phyloP scores from a whole-genome alignment of 2,797 vertebrate species.

The Lemur catta region DNA sequence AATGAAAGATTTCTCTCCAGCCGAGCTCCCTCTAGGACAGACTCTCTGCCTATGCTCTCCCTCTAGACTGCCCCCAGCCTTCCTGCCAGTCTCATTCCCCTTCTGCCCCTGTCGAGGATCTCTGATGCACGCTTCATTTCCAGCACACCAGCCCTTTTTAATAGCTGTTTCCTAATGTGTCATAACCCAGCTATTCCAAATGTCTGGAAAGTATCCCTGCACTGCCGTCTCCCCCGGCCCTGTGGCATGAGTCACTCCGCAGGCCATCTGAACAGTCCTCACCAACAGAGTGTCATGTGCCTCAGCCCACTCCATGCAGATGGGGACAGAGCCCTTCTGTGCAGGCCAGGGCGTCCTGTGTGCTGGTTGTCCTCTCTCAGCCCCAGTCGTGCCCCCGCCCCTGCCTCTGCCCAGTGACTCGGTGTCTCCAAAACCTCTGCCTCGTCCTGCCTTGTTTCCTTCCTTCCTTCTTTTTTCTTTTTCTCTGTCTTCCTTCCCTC shows the following conservation, averaged over 20 bases:
- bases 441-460: background rate
- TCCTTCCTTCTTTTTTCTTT: too few species aligned
- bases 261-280: conserved; percentile 33
- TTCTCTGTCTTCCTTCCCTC: too few species aligned
- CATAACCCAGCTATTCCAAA: background rate
- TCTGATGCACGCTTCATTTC: background rate
- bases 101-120: background rate
- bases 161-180: background rate
- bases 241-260: background rate
- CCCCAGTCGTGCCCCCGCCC: background rate
- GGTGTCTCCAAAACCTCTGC: background rate
- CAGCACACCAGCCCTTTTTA: background rate
- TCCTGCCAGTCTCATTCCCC: too few species aligned
- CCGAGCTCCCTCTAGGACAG: background rate
- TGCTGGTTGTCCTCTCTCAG: background rate
- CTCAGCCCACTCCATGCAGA: background rate
- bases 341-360: conserved; percentile 60
- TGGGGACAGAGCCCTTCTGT: conserved; percentile 67
- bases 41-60: background rate
- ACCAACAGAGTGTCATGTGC: conserved; percentile 59
- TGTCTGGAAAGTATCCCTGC: background rate
- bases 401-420: background rate
- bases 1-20: background rate
- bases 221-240: background rate
- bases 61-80: background rate